Percentiles rank a stretch among this genome's conserved stretches.
These are phyloP conservation scores for Orchesella cincta DNA, from an alignment of 1,140 invertebrate genomes.

Conservation along the genomic window DNA sequence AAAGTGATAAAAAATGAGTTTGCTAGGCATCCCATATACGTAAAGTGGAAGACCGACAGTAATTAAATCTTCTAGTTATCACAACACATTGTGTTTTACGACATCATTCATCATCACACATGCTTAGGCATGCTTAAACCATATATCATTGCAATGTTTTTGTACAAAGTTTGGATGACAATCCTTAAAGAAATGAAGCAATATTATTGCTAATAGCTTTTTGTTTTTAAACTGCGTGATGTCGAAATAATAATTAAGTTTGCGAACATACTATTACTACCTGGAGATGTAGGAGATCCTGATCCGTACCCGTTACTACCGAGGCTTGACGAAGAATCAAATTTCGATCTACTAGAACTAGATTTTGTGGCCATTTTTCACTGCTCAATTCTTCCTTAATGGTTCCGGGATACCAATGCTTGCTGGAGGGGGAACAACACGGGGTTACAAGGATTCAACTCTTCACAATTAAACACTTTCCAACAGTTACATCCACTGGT, in stretches of 20 bases:
- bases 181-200: not conserved
- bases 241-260: not conserved
- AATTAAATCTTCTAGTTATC: slow-evolving; percentile 2
- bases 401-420: not conserved
- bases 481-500: not conserved
- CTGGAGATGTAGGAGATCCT: slow-evolving; percentile 13
- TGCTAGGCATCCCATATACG: not conserved
- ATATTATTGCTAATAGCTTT: not conserved
- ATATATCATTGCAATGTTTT: not conserved
- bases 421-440: not conserved
- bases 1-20: not conserved
- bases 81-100: not conserved
- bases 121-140: not conserved
- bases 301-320: slow-evolving; percentile 6
- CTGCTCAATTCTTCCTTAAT: not conserved
- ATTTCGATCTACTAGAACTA: not conserved
- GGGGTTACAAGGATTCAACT: not conserved
- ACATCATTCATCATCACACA: not conserved
- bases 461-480: not conserved
- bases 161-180: not conserved
- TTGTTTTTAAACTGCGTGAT: not conserved
- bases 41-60: not conserved
- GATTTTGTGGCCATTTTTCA: slow-evolving; percentile 13
- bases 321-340: slow-evolving; percentile 18
- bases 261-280: not conserved